Evolutionary conservation across 2,113 vertebrate species (phyloP).

Genomic region (Podarcis cretensis): DNA sequence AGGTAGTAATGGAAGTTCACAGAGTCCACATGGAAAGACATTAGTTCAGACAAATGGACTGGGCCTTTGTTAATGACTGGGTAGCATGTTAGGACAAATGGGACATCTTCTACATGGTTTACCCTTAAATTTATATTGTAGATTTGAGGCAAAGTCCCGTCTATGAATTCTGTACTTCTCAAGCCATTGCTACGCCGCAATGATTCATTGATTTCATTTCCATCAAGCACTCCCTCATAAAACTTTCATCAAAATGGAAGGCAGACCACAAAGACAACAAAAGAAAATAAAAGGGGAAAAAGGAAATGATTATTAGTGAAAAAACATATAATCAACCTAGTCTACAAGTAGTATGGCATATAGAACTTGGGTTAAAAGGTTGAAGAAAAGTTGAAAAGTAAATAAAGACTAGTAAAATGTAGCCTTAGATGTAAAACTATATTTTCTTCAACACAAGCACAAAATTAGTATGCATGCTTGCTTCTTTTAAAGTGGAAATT

Average conservation of each 20-base stretch:
- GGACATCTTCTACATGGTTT: conserved; percentile 73
- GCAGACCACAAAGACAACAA: conserved; percentile 72
- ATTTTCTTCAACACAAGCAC: neutral
- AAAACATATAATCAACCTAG: conserved; percentile 21
- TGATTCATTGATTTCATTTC: conserved; percentile 80
- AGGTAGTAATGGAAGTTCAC: conserved; percentile 58
- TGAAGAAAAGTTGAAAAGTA: neutral
- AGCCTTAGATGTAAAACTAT: conserved; percentile 18
- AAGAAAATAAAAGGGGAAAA: conserved; percentile 28
- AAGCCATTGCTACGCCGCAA: conserved; percentile 79
- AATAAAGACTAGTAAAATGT: conserved; percentile 11
- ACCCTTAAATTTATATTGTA: conserved; percentile 82
- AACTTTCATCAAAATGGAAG: conserved; percentile 76
- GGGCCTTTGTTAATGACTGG: conserved; percentile 61
- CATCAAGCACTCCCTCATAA: conserved; percentile 79
- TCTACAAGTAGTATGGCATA: conserved; percentile 22
- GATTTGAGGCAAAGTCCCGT: conserved; percentile 82
- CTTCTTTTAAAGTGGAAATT: neutral
- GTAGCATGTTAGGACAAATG: conserved; percentile 68
- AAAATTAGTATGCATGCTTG: conserved; percentile 26
- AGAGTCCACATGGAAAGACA: conserved; percentile 55
- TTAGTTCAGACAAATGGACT: conserved; percentile 66
- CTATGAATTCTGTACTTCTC: conserved; percentile 72
- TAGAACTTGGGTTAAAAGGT: conserved; percentile 46
- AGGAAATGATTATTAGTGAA: conserved; percentile 59